Conservation (phyloP, 2,888 invertebrate genomes). For the Drosophila merina region DNA sequence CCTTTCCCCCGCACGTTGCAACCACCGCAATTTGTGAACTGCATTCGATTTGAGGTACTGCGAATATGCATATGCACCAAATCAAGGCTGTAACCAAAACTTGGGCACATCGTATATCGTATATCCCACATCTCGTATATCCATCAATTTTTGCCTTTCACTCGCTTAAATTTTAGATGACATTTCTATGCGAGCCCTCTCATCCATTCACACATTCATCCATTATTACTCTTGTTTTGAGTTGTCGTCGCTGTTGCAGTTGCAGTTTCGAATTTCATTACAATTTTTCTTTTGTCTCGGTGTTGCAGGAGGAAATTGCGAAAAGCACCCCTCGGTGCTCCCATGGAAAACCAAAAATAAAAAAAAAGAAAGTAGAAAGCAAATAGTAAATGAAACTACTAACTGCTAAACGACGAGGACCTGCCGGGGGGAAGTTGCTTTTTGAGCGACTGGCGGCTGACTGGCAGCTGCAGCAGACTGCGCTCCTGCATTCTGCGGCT, state of each 20-base stretch:
- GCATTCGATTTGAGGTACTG: conserved; percentile 21
- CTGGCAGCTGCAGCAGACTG: conserved; percentile 37
- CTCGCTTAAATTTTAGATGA: conserved; percentile 62
- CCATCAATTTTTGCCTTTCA: conserved; percentile 37
- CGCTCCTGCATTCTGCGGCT: conserved; percentile 33
- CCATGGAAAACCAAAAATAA: conserved; percentile 27
- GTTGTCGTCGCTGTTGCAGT: conserved; percentile 29
- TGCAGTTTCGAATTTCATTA: conserved; percentile 72
- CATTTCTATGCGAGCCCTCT: conserved; percentile 51
- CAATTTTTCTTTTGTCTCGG: conserved; percentile 65
- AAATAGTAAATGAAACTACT: conserved; percentile 49
- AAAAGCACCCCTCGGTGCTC: conserved; percentile 10
- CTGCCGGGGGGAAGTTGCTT: conserved; percentile 9
- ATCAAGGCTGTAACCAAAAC: conserved; percentile 18
- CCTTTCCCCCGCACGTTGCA: conserved; percentile 4
- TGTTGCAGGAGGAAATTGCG: conserved; percentile 55
- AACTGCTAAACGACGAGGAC: conserved; percentile 38
- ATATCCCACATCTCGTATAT: conserved; percentile 4
- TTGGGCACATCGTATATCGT: conserved; percentile 7
- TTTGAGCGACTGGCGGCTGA: conserved; percentile 42
- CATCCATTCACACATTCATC: conserved; percentile 43
- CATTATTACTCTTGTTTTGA: conserved; percentile 31
- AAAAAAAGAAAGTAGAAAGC: conserved; percentile 29
- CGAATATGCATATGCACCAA: conserved; percentile 19
- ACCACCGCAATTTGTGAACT: conserved; percentile 21